A percentile compares a stretch with the other conserved stretches of the same genome.
These are phyloP conservation scores for Leptonema lineaticorne DNA, from an alignment of 1,140 invertebrate species.

Conservation along the genomic window DNA sequence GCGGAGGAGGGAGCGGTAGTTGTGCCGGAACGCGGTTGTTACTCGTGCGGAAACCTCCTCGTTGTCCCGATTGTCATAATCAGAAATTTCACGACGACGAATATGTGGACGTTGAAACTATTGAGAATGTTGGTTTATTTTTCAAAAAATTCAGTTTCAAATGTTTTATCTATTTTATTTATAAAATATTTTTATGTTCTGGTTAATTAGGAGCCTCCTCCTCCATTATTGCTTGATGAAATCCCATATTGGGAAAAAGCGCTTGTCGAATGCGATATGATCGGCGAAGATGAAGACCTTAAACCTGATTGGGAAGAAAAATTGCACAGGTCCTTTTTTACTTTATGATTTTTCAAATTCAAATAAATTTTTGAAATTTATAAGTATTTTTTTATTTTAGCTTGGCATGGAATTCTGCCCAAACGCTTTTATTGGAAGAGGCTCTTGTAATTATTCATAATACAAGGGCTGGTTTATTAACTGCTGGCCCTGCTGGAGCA, in stretches of 20 bases:
- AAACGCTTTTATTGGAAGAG: conserved; percentile 26
- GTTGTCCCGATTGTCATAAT: conserved; percentile 38
- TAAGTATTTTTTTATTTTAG: conserved; percentile 21
- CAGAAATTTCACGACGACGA: conserved; percentile 23
- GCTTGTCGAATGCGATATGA: conserved; percentile 33
- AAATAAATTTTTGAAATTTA: not conserved
- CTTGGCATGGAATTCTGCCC: conserved; percentile 35
- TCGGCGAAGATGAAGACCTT: conserved; percentile 33
- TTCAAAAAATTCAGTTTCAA: not conserved
- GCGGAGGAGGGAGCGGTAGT: not conserved
- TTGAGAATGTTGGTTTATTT: conserved; percentile 32
- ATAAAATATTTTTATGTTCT: not conserved
- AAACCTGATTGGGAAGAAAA: conserved; percentile 41
- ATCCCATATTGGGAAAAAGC: conserved; percentile 37
- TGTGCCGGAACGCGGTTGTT: conserved; percentile 31
- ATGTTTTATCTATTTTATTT: not conserved
- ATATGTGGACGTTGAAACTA: conserved; percentile 32
- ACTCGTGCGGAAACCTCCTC: conserved; percentile 35
- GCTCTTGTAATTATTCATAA: conserved; percentile 25
- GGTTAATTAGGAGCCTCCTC: conserved; percentile 30
- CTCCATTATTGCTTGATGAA: conserved; percentile 37
- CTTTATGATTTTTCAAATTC: not conserved
- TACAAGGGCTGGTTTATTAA: conserved; percentile 33
- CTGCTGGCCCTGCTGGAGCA: conserved; percentile 32
- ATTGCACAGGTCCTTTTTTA: conserved; percentile 34